Percentiles rank a stretch among this genome's conserved stretches.
Conservation (phyloP, 2,888 invertebrate species). For the Palloptera scutellata region DNA sequence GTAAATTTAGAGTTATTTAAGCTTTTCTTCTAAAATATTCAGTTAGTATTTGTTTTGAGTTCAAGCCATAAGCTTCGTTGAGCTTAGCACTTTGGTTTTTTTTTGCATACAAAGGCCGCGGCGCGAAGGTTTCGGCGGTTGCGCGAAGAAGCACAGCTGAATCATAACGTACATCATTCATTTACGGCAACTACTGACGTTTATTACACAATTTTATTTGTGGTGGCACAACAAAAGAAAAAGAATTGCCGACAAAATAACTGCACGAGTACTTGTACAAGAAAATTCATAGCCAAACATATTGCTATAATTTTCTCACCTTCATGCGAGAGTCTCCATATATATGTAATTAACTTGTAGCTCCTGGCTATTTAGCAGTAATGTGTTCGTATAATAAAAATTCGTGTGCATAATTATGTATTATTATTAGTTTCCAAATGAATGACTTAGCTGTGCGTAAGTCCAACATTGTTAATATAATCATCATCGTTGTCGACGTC, state of each 20-base stretch:
- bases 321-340: too few species aligned
- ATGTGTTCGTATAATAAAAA: too few species aligned
- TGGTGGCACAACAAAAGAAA: slow-evolving; percentile 1
- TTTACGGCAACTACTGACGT: neutral
- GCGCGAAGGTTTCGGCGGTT: neutral
- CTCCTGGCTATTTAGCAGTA: too few species aligned
- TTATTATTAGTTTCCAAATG: too few species aligned
- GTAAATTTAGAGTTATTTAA: slow-evolving; percentile 30
- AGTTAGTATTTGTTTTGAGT: slow-evolving; percentile 35
- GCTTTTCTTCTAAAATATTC: slow-evolving; percentile 26
- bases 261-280: too few species aligned
- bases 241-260: neutral
- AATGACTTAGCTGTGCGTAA: too few species aligned
- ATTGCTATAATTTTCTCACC: too few species aligned
- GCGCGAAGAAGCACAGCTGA: neutral
- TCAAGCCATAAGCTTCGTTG: slow-evolving; percentile 29
- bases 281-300: too few species aligned
- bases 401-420: too few species aligned
- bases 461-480: too few species aligned
- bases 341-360: too few species aligned
- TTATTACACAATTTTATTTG: neutral
- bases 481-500: neutral
- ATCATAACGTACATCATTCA: too few species aligned
- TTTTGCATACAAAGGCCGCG: neutral
- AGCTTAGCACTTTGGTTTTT: neutral